Evolutionary conservation across 2,797 vertebrate genomes (phyloP), one percentile per base, ranked within the genome.

Genomic region (Esox masquinongy): DNA sequence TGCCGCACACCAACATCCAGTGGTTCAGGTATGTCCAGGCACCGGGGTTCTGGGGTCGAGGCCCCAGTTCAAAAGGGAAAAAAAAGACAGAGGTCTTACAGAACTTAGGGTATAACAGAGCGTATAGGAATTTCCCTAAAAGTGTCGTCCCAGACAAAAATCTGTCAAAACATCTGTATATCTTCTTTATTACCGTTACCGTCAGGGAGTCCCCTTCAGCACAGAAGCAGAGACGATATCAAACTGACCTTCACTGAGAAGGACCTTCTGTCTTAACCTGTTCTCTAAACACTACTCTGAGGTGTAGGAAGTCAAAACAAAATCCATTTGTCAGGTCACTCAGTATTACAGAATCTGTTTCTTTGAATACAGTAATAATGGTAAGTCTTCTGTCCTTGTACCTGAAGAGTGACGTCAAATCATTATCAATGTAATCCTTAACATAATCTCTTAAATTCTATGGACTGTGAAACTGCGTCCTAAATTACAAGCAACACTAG

Each of bases 1-100:
- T 97, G 95, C 94, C 95, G 1, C 95, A 97, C 87, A 96, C 94
- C 47, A 96, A 96, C 84, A 96, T 97, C 84, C 95, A 97, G 87
- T 98, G 96, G 96, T 96, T 98, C 85, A 96, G 96, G 96, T 98
- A 90, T 89, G 91, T 68, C 19, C 9, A 15, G 24, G 3, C 6
- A 2, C 59, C 68, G 15, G 22, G 16, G 22, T 36, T 17, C 3
- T 47, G 43, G 43, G 43, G 12, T 47, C 6, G 9, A 47, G n/a
- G 17, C 17, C 22, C 4, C 69, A 15, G 16, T n/a, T 56, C 51
- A 56, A 16, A 4, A 56, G n/a, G 6, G 9, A 4, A 43, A 43
- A 4, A 7, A 43, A 43, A n/a, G n/a, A n/a, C n/a, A n/a, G n/a
- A 47, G 11, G 11, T 47, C 0, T 11, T 11, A 1, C 43, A 11